A percentile compares a stretch with the other conserved stretches of the same genome.
These are phyloP conservation scores for Amphiprion ocellaris DNA, from an alignment of 2,113 vertebrate species.

Conservation along the genomic window DNA sequence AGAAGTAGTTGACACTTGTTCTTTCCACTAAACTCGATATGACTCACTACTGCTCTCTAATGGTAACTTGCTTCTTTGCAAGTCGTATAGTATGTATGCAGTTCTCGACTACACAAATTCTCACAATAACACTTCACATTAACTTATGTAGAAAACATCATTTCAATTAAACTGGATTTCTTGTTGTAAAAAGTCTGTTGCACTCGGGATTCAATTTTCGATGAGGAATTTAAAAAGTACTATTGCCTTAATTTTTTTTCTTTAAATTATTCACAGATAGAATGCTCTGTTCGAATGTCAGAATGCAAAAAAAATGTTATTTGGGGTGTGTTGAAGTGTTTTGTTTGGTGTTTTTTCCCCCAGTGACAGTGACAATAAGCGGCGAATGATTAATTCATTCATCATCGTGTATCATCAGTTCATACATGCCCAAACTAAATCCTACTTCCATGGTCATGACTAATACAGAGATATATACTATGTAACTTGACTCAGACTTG, in stretches of 20 bases:
- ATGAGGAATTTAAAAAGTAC: no score
- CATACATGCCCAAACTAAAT: not conserved
- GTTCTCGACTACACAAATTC: no score
- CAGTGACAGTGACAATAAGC: not conserved
- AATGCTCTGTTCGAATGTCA: no score
- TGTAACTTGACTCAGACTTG: not conserved
- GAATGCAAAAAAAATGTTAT: no score
- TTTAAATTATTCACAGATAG: no score
- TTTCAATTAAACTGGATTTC: no score
- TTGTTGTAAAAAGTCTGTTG: no score
- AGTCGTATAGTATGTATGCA: not conserved
- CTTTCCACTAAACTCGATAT: not conserved
- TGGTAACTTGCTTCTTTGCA: constrained; percentile 33
- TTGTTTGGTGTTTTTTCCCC: not conserved
- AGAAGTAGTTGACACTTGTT: not conserved
- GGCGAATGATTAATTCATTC: not conserved
- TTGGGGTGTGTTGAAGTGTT: no score
- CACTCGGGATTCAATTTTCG: no score
- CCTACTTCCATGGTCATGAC: not conserved
- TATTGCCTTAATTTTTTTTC: no score
- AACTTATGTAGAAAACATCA: no score
- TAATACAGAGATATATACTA: not conserved
- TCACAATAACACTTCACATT: no score
- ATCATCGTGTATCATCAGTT: not conserved
- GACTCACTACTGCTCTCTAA: constrained; percentile 69